Percentiles rank a stretch among this genome's conserved stretches.
Evolutionary conservation across 1,140 invertebrate genomes (phyloP).

Genomic region (Whitmania pigra): DNA sequence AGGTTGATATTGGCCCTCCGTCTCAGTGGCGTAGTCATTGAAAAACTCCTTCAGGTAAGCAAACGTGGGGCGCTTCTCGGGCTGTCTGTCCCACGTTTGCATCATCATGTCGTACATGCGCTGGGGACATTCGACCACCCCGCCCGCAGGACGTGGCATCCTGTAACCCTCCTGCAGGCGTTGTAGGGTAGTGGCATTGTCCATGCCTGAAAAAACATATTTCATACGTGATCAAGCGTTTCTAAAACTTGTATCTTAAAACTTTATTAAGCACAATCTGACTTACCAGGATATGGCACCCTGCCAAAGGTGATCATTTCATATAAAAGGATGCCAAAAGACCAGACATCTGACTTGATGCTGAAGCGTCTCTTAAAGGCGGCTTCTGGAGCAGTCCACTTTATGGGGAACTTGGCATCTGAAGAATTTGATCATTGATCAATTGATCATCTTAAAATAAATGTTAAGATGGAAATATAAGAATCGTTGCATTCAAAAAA

Average conservation of each 20-base stretch:
- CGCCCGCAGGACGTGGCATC: conserved; percentile 64
- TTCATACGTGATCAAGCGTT: too few species aligned
- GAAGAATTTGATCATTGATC: conserved; percentile 21
- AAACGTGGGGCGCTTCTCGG: conserved; percentile 21
- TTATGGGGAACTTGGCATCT: conserved; percentile 74
- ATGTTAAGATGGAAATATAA: too few species aligned
- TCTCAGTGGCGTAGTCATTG: conserved; percentile 15
- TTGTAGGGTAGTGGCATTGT: conserved; percentile 88
- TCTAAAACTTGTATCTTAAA: too few species aligned
- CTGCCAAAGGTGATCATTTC: conserved; percentile 86
- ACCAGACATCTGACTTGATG: conserved; percentile 98
- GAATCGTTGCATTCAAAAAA: too few species aligned
- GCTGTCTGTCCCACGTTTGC: conserved; percentile 17
- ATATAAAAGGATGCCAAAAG: conserved; percentile 90
- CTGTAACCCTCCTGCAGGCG: conserved; percentile 84
- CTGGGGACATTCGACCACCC: conserved; percentile 27
- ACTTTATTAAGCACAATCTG: neutral
- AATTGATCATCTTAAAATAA: neutral
- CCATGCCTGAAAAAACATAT: conserved; percentile 9
- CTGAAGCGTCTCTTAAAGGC: conserved; percentile 73
- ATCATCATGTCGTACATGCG: conserved; percentile 20
- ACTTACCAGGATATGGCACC: conserved; percentile 81
- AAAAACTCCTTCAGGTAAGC: conserved; percentile 18
- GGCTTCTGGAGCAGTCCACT: conserved; percentile 95
- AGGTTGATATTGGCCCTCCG: conserved; percentile 17